Evolutionary conservation across 2,113 vertebrate species (phyloP).

Genomic region (Brienomyrus brachyistius): DNA sequence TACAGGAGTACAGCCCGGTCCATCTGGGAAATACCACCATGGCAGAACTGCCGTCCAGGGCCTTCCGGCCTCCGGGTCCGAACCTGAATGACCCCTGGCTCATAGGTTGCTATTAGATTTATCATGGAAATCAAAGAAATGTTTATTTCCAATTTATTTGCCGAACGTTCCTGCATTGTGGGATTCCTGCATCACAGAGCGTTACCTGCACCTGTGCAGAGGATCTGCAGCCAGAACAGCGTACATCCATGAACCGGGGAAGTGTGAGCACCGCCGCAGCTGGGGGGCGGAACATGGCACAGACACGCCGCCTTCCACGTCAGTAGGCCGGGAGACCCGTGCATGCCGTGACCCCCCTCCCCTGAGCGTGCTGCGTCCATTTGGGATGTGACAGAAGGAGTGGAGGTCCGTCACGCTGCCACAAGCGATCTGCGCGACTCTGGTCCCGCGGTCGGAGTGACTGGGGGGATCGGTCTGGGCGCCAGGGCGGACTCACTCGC

Average conservation of each 20-base stretch:
- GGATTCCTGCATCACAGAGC: background rate
- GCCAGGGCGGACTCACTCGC: constrained; percentile 19
- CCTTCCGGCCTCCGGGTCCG: constrained; percentile 20
- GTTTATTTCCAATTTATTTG: background rate
- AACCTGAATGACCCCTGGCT: constrained; percentile 22
- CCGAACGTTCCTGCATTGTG: background rate
- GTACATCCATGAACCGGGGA: background rate
- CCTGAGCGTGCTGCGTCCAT: constrained; percentile 10
- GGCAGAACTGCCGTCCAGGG: constrained; percentile 6
- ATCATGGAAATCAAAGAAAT: background rate
- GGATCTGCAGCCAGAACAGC: background rate
- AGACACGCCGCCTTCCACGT: background rate
- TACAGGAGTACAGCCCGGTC: background rate
- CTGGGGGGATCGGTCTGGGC: constrained; percentile 3
- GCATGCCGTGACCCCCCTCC: background rate
- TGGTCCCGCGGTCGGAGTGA: constrained; percentile 25
- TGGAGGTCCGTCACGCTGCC: constrained; percentile 27
- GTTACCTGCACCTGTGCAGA: background rate
- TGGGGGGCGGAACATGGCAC: background rate
- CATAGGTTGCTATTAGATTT: background rate
- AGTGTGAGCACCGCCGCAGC: background rate
- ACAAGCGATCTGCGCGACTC: constrained; percentile 29
- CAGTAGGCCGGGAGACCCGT: background rate
- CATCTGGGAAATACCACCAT: constrained; percentile 6
- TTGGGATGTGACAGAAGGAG: constrained; percentile 26